Evolutionary conservation across 2,888 invertebrate species (phyloP).

Genomic region (Drosophila bunnanda): DNA sequence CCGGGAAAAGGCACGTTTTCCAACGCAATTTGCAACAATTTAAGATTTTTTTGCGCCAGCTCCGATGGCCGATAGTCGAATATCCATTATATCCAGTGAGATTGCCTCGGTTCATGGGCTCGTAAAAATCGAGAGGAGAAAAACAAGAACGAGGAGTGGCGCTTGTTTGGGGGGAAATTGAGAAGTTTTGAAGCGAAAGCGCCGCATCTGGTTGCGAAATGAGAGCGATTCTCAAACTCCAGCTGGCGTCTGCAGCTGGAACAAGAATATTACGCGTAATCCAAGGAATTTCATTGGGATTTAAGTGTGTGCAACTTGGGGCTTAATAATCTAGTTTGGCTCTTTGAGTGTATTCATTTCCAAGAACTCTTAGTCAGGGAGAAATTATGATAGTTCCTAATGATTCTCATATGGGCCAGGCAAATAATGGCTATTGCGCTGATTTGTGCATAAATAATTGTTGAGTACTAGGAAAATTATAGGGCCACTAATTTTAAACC

Average conservation of each 20-base stretch:
- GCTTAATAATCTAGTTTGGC: not conserved
- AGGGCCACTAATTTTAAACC: rapidly evolving
- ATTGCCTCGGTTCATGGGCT: slow-evolving; percentile 71
- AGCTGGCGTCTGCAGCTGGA: slow-evolving; percentile 30
- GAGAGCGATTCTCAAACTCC: slow-evolving; percentile 17
- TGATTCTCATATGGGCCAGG: not conserved
- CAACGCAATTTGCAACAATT: slow-evolving; percentile 78
- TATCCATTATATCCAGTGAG: slow-evolving; percentile 44
- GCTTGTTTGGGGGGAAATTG: slow-evolving; percentile 37
- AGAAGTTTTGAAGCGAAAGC: slow-evolving; percentile 22
- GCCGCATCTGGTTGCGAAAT: slow-evolving; percentile 47
- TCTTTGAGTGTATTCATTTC: not conserved
- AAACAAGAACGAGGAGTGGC: slow-evolving; percentile 48
- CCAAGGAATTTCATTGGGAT: slow-evolving; percentile 1
- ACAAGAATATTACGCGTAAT: slow-evolving; percentile 14
- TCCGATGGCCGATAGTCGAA: slow-evolving; percentile 56
- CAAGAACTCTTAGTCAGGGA: slow-evolving; percentile 1
- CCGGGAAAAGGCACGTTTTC: slow-evolving; percentile 75
- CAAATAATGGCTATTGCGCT: not conserved
- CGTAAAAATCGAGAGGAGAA: slow-evolving; percentile 57
- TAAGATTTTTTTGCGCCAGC: slow-evolving; percentile 72
- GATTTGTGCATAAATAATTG: not conserved
- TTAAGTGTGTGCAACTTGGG: slow-evolving; percentile 7
- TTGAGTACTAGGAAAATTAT: not conserved
- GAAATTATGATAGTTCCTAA: slow-evolving; percentile 2